Conservation (phyloP, 2,888 invertebrate species). For the Coleophora flavipennella region DNA sequence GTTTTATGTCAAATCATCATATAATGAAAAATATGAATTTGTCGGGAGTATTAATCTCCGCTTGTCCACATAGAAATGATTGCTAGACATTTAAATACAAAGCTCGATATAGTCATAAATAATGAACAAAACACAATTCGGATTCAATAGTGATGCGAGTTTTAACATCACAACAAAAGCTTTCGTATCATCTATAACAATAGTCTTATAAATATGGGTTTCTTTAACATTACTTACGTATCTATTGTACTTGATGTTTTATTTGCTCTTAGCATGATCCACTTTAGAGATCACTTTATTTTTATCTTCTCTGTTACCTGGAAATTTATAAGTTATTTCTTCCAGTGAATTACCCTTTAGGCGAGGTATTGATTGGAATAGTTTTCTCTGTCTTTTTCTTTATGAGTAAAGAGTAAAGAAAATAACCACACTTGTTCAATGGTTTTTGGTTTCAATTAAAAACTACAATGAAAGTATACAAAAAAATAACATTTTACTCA, state of each 20-base stretch:
- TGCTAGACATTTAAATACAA: conserved; percentile 60
- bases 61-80: conserved; percentile 45
- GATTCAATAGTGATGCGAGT: conserved; percentile 45
- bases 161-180: conserved; percentile 49
- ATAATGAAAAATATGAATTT: conserved; percentile 58
- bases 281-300: conserved; percentile 28
- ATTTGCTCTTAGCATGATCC: conserved; percentile 38
- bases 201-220: conserved; percentile 61
- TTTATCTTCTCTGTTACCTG: conserved; percentile 38
- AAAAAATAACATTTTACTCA: too few relatives aligned
- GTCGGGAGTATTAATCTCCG: conserved; percentile 47
- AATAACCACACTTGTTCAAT: too few relatives aligned
- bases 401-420: too few relatives aligned
- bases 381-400: too few relatives aligned
- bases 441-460: too few relatives aligned
- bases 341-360: conserved; percentile 27
- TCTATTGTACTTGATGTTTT: conserved; percentile 30
- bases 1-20: conserved; percentile 59
- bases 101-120: conserved; percentile 62
- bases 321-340: conserved; percentile 37
- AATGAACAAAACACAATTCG: conserved; percentile 59
- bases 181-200: conserved; percentile 45
- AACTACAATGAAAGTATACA: too few relatives aligned
- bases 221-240: conserved; percentile 41
- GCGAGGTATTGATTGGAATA: too few relatives aligned